These are phyloP conservation scores for Scolopax rusticola DNA, from an alignment of 2,797 vertebrate species.

Conservation along the genomic window DNA sequence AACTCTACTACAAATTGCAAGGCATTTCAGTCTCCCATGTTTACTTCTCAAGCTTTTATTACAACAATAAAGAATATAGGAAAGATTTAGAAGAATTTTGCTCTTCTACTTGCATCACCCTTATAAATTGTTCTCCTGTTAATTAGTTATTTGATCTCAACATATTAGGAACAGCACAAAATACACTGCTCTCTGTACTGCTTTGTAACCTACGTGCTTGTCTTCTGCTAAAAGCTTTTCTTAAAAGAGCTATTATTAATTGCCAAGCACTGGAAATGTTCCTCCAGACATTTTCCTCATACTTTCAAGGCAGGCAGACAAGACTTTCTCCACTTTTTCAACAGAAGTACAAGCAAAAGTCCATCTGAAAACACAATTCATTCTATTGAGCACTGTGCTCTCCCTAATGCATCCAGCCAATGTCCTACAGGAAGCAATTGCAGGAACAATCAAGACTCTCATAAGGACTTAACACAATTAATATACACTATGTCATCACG, in stretches of 20 bases:
- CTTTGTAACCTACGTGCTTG: not conserved
- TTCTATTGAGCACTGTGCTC: not conserved
- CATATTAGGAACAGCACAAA: not conserved
- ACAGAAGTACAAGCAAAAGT: not conserved
- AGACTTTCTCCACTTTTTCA: not conserved
- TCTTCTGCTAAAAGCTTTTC: slow-evolving; percentile 33
- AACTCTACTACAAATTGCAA: not conserved
- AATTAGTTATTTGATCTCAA: slow-evolving; percentile 22
- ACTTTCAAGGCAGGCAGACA: not conserved
- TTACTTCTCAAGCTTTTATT: slow-evolving; percentile 5
- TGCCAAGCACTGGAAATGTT: not conserved
- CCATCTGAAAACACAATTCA: not conserved
- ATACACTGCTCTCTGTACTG: not conserved
- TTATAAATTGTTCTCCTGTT: not conserved
- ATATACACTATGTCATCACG: not conserved
- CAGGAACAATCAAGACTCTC: not conserved
- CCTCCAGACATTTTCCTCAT: not conserved
- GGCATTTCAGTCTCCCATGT: not conserved
- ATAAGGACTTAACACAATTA: not conserved
- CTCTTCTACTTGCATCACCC: not conserved
- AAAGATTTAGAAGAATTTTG: not conserved
- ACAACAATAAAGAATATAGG: not conserved
- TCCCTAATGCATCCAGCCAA: not conserved
- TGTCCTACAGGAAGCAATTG: not conserved
- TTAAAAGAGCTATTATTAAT: not conserved